Evolutionary conservation across 1,140 invertebrate species (phyloP).

Genomic region (Protaetia brevitarsis): DNA sequence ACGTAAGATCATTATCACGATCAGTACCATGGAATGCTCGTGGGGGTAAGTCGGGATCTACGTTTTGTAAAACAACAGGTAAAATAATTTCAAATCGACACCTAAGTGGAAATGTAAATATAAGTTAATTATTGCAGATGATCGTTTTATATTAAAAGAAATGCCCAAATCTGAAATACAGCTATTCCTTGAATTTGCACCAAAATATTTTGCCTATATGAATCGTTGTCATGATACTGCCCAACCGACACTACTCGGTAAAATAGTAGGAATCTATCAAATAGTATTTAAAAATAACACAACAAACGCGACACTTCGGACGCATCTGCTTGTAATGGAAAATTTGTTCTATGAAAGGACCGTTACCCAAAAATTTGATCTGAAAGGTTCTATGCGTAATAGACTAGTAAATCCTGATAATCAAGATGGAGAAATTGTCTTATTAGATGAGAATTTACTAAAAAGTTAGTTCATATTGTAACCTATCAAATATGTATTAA

Average conservation of each 20-base stretch:
- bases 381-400: slow-evolving; percentile 95
- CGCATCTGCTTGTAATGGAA: slow-evolving; percentile 84
- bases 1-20: slow-evolving; percentile 79
- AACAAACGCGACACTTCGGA: slow-evolving; percentile 39
- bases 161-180: slow-evolving; percentile 90
- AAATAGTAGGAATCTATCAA: slow-evolving; percentile 88
- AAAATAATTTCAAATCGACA: slow-evolving; percentile 22
- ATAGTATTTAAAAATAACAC: slow-evolving; percentile 54
- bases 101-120: neutral
- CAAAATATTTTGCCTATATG: slow-evolving; percentile 93
- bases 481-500: neutral
- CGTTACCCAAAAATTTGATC: slow-evolving; percentile 84
- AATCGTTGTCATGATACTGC: slow-evolving; percentile 68
- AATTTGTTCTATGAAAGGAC: slow-evolving; percentile 86
- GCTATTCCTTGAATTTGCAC: slow-evolving; percentile 91
- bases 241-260: slow-evolving; percentile 81
- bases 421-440: slow-evolving; percentile 75
- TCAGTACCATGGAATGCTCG: slow-evolving; percentile 92
- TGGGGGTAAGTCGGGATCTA: slow-evolving; percentile 95
- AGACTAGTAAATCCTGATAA: slow-evolving; percentile 73
- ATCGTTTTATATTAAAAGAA: slow-evolving; percentile 96
- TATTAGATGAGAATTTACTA: slow-evolving; percentile 94
- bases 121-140: slow-evolving; percentile 63
- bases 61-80: slow-evolving; percentile 93
- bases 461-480: slow-evolving; percentile 76